Base-by-base conservation (phyloP, 2,888 invertebrate genomes). In the Euzophera pinguis region DNA sequence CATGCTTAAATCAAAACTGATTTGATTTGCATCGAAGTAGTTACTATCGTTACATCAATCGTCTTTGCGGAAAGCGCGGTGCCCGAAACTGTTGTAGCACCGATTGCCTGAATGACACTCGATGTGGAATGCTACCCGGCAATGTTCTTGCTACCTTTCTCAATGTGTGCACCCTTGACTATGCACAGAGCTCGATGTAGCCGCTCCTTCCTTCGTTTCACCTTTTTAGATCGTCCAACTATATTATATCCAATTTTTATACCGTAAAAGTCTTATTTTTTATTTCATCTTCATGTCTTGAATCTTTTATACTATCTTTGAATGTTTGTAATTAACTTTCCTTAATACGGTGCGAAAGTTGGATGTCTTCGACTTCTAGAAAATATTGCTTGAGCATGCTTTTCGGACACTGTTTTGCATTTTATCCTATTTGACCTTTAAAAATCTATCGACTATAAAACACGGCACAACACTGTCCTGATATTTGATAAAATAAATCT, bases 201-300 rank as follows among this genome's bases (percentile, higher is more conserved):
- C 71, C 87, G 88, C 89, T 89, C 89, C 89, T 90, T 87, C 84
- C 87, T 90, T 84, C 88, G 84, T 87, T 83, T 80, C 84, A 84
- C 83, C 87, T 88, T 89, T 88, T 73, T 87, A 88, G 89, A 85
- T 89, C 90, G 89, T 90, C 88, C 88, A 87, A 86, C 84, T 83
- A 79, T 67, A 62, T 63, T 61, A 47, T 39, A 73, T 55, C 60
- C 71, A 72, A 80, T 78, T 78, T 75, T 76, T 75, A 71, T 69
- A 69, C 78, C 79, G 80, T 82, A 13, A 32, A 39, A 1, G 80
- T 75, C 39, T 12, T 49, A 27, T 32, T 32, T 42, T 37, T 52
- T 56, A 16, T 48, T 35, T 53, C 45, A 35, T 41, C 39, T 22
- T 50, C 45, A 5, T 51, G 52, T 35, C 41, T 53, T 41, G 49